A percentile compares a stretch with the other conserved stretches of the same genome.
These are phyloP conservation scores for Octomys mimax DNA, from an alignment of 2,797 vertebrate species.

Conservation along the genomic window DNA sequence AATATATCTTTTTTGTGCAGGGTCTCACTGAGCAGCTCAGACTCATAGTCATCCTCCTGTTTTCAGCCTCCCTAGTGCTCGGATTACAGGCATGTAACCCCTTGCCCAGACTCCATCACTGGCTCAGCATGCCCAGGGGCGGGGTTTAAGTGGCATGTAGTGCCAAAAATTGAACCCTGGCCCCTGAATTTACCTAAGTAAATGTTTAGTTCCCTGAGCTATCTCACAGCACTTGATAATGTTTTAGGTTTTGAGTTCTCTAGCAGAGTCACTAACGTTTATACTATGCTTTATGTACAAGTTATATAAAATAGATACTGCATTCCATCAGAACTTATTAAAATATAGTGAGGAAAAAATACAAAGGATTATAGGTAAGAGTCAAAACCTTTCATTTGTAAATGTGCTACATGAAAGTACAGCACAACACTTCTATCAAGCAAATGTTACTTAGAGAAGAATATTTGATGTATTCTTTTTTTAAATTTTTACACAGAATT, in stretches of 20 bases:
- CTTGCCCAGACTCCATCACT: no score
- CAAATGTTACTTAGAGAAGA: background rate
- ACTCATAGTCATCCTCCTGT: no score
- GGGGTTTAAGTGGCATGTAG: no score
- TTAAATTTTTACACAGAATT: no score
- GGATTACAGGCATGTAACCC: no score
- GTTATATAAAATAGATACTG: background rate
- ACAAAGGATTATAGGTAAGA: background rate
- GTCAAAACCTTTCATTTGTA: background rate
- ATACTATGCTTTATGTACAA: background rate
- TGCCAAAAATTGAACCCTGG: no score
- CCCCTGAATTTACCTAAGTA: no score
- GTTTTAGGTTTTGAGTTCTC: background rate
- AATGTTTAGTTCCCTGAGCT: no score
- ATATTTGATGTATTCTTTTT: background rate
- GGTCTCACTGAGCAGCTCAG: no score
- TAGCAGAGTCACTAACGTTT: background rate
- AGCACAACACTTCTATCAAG: background rate
- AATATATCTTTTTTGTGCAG: background rate
- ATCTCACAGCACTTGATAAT: background rate
- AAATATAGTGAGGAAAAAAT: background rate
- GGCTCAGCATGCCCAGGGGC: no score
- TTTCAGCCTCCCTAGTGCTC: no score
- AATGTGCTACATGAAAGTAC: background rate
- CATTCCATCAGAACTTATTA: slow-evolving; percentile 42